Evolutionary conservation across 2,888 invertebrate species (phyloP), one percentile per base, ranked within the genome.

Genomic region (Hydrotaea cyrtoneurina): DNA sequence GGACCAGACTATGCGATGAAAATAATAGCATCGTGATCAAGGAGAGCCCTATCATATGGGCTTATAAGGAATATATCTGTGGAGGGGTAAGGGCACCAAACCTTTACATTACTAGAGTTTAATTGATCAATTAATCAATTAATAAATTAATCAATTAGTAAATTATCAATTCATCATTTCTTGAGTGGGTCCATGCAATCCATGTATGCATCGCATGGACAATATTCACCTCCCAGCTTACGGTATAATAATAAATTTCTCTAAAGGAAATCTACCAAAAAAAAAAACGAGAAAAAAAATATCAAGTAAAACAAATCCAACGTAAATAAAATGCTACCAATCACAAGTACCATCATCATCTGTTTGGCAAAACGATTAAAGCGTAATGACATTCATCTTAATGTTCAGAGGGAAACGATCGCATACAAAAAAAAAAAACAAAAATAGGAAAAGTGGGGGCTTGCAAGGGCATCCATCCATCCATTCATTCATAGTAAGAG

Each of bases 301-400:
- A 15, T 39, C 36, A 71, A 59, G 46, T 39, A 10, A 71, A 46
- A 46, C 64, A 66, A 64, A 36, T 77, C 53, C 79, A 79, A 21
- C 43, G 53, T 62, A 78, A 78, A 55, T 53, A 55, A 59, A 62
- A 77, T 17, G 57, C 43, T 11, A 59, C 62, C 26, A 72, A 69
- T 43, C 66, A 66, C 13, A 19, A 19, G 26, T 26, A 3, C n/a
- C n/a, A n/a, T 8, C 17, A 59, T 59, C 59, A 26, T 23, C 15
- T 11, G 23, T 57, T 11, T 11, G 26, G 74, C 62, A 76, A 82
- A 64, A 26, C 76, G 64, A 82, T 74, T 80, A 82, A 77, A 80
- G 46, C 64, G 26, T 82, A 79, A 71, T 80, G 85, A 77, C 76
- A 85, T 85, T 79, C 53, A 79, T 82, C 79, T 77, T 82, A 79